Base-by-base conservation (phyloP, 1,140 invertebrate genomes). In the Bradynema listronoti region DNA sequence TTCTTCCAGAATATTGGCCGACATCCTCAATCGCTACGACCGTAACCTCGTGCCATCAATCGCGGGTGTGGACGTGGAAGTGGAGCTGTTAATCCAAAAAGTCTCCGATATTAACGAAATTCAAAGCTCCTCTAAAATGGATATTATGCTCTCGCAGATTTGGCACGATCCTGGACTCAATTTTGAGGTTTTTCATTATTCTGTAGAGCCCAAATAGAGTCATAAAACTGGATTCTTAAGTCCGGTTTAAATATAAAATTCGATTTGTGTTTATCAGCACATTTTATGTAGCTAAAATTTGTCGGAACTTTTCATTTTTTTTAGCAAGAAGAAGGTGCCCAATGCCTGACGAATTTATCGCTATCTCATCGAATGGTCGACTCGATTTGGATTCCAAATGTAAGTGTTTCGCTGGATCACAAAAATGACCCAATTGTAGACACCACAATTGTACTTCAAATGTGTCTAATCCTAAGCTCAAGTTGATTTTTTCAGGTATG, bases 361-460 rank as follows among this genome's bases (percentile, higher is more conserved):
- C 58, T 77, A 9, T 71, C 67, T 1, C 64, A 78, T 61, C 53
- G 76, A 56, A 77, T 77, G 74, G 76, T 77, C 14, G 74, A 77
- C 19, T 68, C 46, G 32, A 58, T 77, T 19, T 77, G 74, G 71
- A 62, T 75, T 4, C 61, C 61, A 7, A 34, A 75, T 64, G 29
- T 66, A 69, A n/a, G n/a, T n/a, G n/a, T n/a, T n/a, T n/a, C n/a
- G n/a, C n/a, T n/a, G n/a, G n/a, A n/a, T n/a, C n/a, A n/a, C n/a
- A n/a, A n/a, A n/a, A n/a, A n/a, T n/a, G n/a, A n/a, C n/a, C n/a
- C n/a, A n/a, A n/a, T n/a, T n/a, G n/a, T n/a, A n/a, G n/a, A n/a
- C n/a, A n/a, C n/a, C n/a, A n/a, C n/a, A n/a, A n/a, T n/a, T n/a
- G n/a, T n/a, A n/a, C n/a, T n/a, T n/a, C n/a, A n/a, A n/a, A n/a